phyloP scores from a whole-genome alignment of 2,888 invertebrate genomes.

The Mythimna lalbum region DNA sequence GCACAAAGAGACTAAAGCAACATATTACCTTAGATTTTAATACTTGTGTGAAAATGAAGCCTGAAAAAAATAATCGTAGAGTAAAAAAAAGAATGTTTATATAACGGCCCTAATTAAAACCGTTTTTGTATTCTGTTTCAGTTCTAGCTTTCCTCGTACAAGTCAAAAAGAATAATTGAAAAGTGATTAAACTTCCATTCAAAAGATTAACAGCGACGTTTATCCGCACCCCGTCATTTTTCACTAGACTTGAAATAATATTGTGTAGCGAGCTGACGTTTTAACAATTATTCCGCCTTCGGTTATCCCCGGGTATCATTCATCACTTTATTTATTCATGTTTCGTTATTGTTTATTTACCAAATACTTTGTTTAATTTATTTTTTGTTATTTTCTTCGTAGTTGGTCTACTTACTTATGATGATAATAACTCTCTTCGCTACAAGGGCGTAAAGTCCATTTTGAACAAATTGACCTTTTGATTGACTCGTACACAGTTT shows the following conservation, averaged over 20 bases:
- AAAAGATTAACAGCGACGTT: slow-evolving; percentile 40
- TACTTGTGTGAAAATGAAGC: too few species aligned
- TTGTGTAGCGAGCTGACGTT: slow-evolving; percentile 42
- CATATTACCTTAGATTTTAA: not conserved
- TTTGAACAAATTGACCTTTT: too few species aligned
- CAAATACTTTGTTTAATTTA: slow-evolving; percentile 6
- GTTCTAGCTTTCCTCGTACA: not conserved
- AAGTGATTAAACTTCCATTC: slow-evolving; percentile 45
- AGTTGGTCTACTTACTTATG: not conserved
- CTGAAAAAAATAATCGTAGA: too few species aligned
- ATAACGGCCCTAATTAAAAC: not conserved
- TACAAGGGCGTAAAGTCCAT: too few species aligned
- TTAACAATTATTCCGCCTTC: slow-evolving; percentile 43
- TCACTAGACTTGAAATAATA: slow-evolving; percentile 47
- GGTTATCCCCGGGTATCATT: slow-evolving; percentile 31
- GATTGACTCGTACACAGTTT: too few species aligned
- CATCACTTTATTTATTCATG: slow-evolving; percentile 44
- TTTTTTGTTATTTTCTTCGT: slow-evolving; percentile 6
- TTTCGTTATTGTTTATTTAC: slow-evolving; percentile 18
- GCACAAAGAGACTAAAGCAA: not conserved
- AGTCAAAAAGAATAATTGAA: slow-evolving; percentile 41
- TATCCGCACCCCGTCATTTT: slow-evolving; percentile 28
- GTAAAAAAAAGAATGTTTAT: not conserved
- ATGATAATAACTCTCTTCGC: not conserved
- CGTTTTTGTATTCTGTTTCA: slow-evolving; percentile 18